Evolutionary conservation across 2,797 vertebrate species (phyloP).

Genomic region (Enteromius fasciolatus): DNA sequence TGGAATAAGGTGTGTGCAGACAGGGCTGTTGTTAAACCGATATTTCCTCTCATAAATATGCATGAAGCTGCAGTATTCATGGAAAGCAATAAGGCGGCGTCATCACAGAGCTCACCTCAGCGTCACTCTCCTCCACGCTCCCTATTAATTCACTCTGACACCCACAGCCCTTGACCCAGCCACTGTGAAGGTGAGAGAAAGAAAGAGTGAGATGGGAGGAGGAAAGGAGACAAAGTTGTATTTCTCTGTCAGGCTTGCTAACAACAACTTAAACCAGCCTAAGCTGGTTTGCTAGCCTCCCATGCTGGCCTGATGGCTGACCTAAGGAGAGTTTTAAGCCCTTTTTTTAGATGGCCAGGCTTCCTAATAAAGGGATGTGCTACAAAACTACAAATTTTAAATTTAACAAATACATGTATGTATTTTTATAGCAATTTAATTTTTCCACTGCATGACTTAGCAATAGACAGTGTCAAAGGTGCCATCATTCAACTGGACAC

Average conservation of each 20-base stretch:
- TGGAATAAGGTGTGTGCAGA: constrained; percentile 59
- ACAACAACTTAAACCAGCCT: constrained; percentile 2
- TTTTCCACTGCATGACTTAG: too few relatives aligned
- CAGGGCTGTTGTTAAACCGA: constrained; percentile 69
- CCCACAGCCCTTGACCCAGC: constrained; percentile 75
- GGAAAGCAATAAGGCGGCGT: constrained; percentile 79
- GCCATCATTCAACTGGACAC: too few relatives aligned
- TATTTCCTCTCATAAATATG: constrained; percentile 80
- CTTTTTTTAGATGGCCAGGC: neutral
- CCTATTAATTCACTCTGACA: constrained; percentile 78
- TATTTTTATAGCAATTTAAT: neutral
- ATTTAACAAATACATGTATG: neutral
- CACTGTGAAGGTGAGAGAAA: constrained; percentile 62
- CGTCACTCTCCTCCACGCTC: constrained; percentile 71
- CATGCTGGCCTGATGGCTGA: too few relatives aligned
- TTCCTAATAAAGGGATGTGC: neutral
- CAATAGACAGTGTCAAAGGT: too few relatives aligned
- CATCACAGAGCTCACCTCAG: constrained; percentile 75
- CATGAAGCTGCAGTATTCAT: constrained; percentile 70
- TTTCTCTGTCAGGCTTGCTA: neutral
- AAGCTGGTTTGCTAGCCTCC: neutral
- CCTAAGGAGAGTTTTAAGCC: neutral
- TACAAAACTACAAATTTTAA: neutral
- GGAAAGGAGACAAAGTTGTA: neutral
- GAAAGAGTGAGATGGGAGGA: constrained; percentile 16